phyloP scores from a whole-genome alignment of 2,797 vertebrate species.

The Scomberomorus guttatus region DNA sequence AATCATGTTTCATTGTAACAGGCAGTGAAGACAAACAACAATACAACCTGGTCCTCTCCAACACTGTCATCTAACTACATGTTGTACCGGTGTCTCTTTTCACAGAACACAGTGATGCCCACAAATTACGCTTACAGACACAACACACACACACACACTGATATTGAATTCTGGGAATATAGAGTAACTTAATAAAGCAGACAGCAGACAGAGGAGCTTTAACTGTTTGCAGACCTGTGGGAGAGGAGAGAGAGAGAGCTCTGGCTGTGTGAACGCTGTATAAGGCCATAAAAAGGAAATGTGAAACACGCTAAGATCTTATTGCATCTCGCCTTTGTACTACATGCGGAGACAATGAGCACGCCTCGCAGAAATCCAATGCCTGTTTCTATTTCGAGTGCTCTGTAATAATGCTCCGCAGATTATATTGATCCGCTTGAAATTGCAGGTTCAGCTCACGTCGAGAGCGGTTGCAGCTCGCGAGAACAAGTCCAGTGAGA shows the following conservation, averaged over 20 bases:
- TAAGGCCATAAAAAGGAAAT: slow-evolving; percentile 39
- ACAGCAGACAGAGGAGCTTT: slow-evolving; percentile 32
- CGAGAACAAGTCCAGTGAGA: slow-evolving; percentile 31
- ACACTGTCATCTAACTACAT: background rate
- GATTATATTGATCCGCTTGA: slow-evolving; percentile 61
- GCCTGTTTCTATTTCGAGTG: slow-evolving; percentile 50
- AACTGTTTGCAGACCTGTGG: slow-evolving; percentile 35
- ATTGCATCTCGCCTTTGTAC: slow-evolving; percentile 28
- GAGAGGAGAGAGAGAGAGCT: slow-evolving; percentile 29
- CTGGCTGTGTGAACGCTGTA: slow-evolving; percentile 18
- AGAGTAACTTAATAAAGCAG: slow-evolving; percentile 52
- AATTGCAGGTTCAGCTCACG: slow-evolving; percentile 57
- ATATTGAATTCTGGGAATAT: slow-evolving; percentile 52
- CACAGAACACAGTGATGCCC: slow-evolving; percentile 14
- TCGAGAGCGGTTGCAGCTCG: background rate
- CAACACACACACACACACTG: background rate
- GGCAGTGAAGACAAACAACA: slow-evolving; percentile 2
- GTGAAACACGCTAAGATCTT: slow-evolving; percentile 18
- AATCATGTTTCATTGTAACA: background rate
- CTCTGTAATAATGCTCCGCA: slow-evolving; percentile 47
- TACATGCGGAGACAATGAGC: slow-evolving; percentile 17
- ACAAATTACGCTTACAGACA: slow-evolving; percentile 10
- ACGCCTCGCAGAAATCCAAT: slow-evolving; percentile 25
- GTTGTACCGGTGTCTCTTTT: slow-evolving; percentile 2
- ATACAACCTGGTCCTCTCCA: slow-evolving; percentile 18